These are phyloP conservation scores for Andrena hattorfiana DNA, from an alignment of 2,888 invertebrate genomes.

Conservation along the genomic window DNA sequence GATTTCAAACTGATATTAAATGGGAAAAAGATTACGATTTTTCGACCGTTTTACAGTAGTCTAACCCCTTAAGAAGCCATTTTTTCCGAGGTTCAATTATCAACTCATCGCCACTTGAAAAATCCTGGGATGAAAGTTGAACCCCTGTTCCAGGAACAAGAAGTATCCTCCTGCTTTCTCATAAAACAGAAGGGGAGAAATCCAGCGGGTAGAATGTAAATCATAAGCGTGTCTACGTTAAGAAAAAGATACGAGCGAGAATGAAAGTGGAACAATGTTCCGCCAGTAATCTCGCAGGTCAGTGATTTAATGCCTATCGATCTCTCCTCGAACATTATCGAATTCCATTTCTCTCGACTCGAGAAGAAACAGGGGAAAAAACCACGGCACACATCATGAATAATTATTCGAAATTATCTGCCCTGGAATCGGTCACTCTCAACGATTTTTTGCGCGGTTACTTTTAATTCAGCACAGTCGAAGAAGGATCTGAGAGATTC, in stretches of 20 bases:
- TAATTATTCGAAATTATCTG: not conserved
- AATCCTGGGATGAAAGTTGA: constrained; percentile 15
- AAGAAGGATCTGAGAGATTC: too few relatives aligned
- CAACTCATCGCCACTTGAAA: constrained; percentile 20
- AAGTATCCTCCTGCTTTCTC: constrained; percentile 18
- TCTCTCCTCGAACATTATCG: constrained; percentile 42
- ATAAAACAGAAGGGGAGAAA: constrained; percentile 26
- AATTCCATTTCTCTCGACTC: constrained; percentile 16
- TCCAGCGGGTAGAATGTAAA: constrained; percentile 31
- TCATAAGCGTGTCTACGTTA: constrained; percentile 29
- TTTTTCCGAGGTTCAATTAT: constrained; percentile 21
- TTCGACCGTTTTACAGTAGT: too few relatives aligned
- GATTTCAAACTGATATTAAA: too few relatives aligned
- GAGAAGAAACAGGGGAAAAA: not conserved
- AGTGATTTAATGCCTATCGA: constrained; percentile 50
- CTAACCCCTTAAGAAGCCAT: not conserved
- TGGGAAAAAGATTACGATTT: too few relatives aligned
- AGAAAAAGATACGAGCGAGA: constrained; percentile 30
- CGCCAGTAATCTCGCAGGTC: constrained; percentile 46
- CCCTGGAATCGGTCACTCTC: not conserved
- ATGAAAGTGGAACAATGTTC: constrained; percentile 39
- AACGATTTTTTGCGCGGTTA: too few relatives aligned
- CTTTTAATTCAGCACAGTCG: too few relatives aligned
- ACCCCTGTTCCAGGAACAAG: not conserved
- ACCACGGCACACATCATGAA: not conserved